Evolutionary conservation across 2,888 invertebrate species (phyloP), one percentile per base, ranked within the genome.

Genomic region (Listrodromus nycthemerus): DNA sequence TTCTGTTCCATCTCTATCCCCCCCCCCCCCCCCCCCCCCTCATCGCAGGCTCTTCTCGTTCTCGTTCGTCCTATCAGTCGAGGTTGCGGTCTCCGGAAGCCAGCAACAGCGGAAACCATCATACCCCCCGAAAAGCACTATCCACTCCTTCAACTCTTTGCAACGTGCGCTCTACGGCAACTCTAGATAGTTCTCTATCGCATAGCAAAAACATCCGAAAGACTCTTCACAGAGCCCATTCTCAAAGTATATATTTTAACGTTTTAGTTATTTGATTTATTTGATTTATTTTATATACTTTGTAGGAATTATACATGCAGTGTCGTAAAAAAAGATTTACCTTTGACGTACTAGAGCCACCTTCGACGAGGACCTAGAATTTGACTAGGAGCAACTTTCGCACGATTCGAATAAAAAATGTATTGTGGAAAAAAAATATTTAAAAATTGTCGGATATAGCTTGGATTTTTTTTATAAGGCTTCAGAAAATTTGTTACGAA

Each of bases 131-230:
- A 19, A 55, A 33, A 50, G 77, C 74, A 52, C 66, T 58, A 69
- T 70, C 70, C 27, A 58, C 79, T 83, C 70, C 74, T 80, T 76
- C 83, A 66, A 80, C 83, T 83, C 69, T 82, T 73, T 70, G 75
- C 79, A 80, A 48, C 30, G 41, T 19, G 70, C 67, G 74, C 52
- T 41, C 41, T 41, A 16, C 66, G 37, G 37, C 45, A 52, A 73
- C 66, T 79, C 75, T 48, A 67, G 21, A 55, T 24, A 79, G 55
- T 71, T 69, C 78, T 80, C 70, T 76, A 80, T 75, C 75, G 79
- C 75, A 58, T 71, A 50, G 70, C 55, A 21, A 75, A 77, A 74
- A 52, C 69, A 73, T 83, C 69, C 41, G 48, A 77, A 73, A 83
- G 76, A 55, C 65, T 58, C 21, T 58, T n/a, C 37, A 52, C 27